Evolutionary conservation across 2,113 vertebrate species (phyloP), one percentile per base, ranked within the genome.

Genomic region (Callipepla squamata): DNA sequence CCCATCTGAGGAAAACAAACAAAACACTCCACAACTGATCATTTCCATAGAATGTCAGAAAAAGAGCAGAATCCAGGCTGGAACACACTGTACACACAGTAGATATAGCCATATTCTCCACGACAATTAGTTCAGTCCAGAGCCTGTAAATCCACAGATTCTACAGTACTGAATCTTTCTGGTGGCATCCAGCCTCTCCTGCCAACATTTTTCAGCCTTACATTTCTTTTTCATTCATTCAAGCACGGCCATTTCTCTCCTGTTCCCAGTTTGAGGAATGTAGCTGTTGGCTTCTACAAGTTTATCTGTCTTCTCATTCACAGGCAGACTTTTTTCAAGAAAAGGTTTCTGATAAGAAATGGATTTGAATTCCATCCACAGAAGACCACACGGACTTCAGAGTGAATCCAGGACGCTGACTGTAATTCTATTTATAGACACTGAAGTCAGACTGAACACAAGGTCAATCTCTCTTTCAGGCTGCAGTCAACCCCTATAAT

Each of bases 391-490:
- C 19, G 57, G 90, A 83, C 73, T 92, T 85, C 47, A 79, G 83
- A 93, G 92, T 80, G 84, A 94, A 89, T 70, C 47, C 0, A 0
- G 72, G 85, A 87, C 74, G 89, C 62, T 94, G 79, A 83, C 79
- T 91, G 62, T 76, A 93, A 82, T 16, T 87, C 53, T 95, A 93
- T 94, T 44, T 51, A 94, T 93, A 93, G 62, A 79, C 32, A 45
- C 38, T 91, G 78, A 89, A 82, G 63, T 92, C 95, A 96, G 91
- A 82, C 78, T 84, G 75, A 87, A 80, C 70, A 80, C 47, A 93
- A 93, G 94, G 87, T 93, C 91, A 92, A 48, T 66, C 87, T 89
- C 81, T 92, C 78, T 82, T 94, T 58, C 28, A 87, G 78, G 70
- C 48, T 77, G 45, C 75, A 90, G 59, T 17, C 19, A 87, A 91